Conservation (phyloP, 2,888 invertebrate species). For the Aethes cnicana region DNA sequence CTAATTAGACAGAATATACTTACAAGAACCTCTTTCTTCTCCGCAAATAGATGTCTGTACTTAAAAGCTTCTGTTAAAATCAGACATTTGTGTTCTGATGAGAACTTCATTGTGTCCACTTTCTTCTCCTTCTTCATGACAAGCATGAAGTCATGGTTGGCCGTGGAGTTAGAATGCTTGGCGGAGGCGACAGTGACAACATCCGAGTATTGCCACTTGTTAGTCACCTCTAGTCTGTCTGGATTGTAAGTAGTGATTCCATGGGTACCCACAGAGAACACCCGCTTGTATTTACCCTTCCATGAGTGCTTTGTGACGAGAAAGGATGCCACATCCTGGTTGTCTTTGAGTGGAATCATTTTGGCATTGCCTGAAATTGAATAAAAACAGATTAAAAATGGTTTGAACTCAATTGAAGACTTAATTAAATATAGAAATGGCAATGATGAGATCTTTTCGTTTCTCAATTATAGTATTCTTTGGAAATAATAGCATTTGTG, state of each 20-base stretch:
- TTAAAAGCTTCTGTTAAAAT: constrained; percentile 95
- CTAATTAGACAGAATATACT: too few species aligned
- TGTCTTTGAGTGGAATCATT: constrained; percentile 93
- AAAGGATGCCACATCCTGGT: constrained; percentile 97
- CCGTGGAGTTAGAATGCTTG: constrained; percentile 78
- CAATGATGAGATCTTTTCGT: too few species aligned
- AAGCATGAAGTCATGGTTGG: constrained; percentile 88
- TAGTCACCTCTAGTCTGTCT: constrained; percentile 85
- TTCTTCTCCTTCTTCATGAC: constrained; percentile 95
- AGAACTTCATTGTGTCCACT: constrained; percentile 96
- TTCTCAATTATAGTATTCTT: too few species aligned
- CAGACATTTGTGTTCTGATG: constrained; percentile 96
- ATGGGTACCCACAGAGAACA: constrained; percentile 97
- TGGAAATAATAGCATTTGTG: neutral
- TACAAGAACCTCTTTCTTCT: constrained; percentile 90
- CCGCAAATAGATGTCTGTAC: constrained; percentile 89
- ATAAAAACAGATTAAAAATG: too few species aligned
- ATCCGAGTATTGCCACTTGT: constrained; percentile 94
- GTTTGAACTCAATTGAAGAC: too few species aligned
- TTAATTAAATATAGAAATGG: too few species aligned
- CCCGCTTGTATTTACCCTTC: constrained; percentile 99
- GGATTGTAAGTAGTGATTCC: constrained; percentile 99
- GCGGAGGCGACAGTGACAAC: constrained; percentile 87
- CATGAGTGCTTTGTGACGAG: constrained; percentile 98
- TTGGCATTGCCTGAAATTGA: constrained; percentile 79